Base-by-base conservation (phyloP, 1,140 invertebrate genomes). In the Hyles vespertilio region DNA sequence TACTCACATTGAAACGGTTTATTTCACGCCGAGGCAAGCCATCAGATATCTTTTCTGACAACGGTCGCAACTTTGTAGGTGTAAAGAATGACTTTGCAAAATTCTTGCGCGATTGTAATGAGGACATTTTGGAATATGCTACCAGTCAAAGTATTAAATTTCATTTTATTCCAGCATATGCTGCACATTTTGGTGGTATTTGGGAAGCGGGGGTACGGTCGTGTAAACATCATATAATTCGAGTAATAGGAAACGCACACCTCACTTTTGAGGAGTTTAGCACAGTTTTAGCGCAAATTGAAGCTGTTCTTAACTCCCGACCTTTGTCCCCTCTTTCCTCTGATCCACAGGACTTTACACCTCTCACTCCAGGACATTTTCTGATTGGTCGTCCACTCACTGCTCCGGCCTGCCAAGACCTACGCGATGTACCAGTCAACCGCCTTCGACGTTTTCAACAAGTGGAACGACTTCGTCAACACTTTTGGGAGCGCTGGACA, bases 1-100 rank as follows among this genome's bases (percentile, higher is more conserved):
- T 55, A 51, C 22, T 51, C 33, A n/a, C 59, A n/a, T 33, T 62
- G 9, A 56, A 56, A 51, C 33, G 54, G 36, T 62, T 62, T 49
- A 62, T 62, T 53, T 57, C 60, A 1, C 40, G 60, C 2, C 45
- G 60, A 11, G 54, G 54, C 12, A 62, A 57, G n/a, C 60, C 60
- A 32, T 34, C 11, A 43, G 44, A 57, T 32, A 57, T 62, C 34
- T 53, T 44, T 48, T 62, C 54, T 32, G 60, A 62, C 11, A 62
- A 62, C 33, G 60, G 55, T 6, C 34, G 52, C 3, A 57, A 57
- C 32, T 62, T 62, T 44, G 60, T 62, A 32, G 60, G 48, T 3
- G 3, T 58, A 12, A 44, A 6, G 6, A 49, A 58, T 43, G 52
- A 49, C n/a, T 60, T 60, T 45, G 12, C 51, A 12, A 53, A 48